Conservation (phyloP, 1,140 invertebrate genomes). For the Littorina saxatilis region DNA sequence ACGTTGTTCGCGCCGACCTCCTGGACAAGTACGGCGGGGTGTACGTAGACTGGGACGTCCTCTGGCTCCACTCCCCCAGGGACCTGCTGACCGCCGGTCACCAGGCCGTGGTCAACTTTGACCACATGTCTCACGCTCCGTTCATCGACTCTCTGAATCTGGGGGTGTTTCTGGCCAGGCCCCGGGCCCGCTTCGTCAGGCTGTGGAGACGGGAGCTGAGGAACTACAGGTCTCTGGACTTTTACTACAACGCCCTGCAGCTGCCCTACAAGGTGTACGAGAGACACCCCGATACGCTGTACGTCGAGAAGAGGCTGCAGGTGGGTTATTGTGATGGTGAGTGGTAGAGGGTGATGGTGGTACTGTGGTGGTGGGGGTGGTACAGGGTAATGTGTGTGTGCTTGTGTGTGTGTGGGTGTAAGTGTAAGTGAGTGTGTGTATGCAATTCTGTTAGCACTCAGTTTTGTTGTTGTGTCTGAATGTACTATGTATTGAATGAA, state of each 20-base stretch:
- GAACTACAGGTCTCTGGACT: slow-evolving; percentile 61
- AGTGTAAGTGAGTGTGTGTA: too few relatives aligned
- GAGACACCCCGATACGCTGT: slow-evolving; percentile 56
- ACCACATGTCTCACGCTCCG: slow-evolving; percentile 54
- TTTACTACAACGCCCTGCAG: slow-evolving; percentile 63
- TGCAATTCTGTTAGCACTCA: too few relatives aligned
- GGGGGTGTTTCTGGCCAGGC: slow-evolving; percentile 65
- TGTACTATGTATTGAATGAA: too few relatives aligned
- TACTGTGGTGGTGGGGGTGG: background rate
- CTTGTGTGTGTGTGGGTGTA: too few relatives aligned
- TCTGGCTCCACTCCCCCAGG: slow-evolving; percentile 60
- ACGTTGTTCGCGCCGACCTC: slow-evolving; percentile 64
- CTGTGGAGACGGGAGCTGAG: slow-evolving; percentile 57
- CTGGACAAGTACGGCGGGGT: slow-evolving; percentile 69
- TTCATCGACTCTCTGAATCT: slow-evolving; percentile 64
- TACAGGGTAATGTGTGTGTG: too few relatives aligned
- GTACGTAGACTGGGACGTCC: slow-evolving; percentile 69
- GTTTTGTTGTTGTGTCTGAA: too few relatives aligned
- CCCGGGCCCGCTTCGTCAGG: slow-evolving; percentile 59
- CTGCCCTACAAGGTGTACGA: slow-evolving; percentile 68
- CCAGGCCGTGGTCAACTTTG: slow-evolving; percentile 51
- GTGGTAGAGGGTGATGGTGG: background rate
- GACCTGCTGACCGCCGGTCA: slow-evolving; percentile 53
- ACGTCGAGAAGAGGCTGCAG: slow-evolving; percentile 57
- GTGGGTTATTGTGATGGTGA: slow-evolving; percentile 17